Evolutionary conservation across 1,140 invertebrate genomes (phyloP).

Genomic region (Heliothis virescens): DNA sequence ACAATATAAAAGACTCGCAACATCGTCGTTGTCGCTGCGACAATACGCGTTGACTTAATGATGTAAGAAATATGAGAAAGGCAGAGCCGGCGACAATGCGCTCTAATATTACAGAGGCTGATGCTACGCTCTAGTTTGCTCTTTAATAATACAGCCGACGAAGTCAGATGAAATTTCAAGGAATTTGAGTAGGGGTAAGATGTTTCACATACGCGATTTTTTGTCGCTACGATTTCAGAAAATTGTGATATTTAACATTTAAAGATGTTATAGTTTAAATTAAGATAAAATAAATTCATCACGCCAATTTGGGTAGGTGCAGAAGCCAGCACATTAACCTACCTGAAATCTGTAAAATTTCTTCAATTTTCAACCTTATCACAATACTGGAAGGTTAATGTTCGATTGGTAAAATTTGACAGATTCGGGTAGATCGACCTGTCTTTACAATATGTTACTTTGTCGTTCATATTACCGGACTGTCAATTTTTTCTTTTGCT

Average conservation of each 20-base stretch:
- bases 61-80: constrained; percentile 80
- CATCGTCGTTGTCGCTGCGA: not conserved
- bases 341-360: too few species aligned
- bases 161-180: constrained; percentile 44
- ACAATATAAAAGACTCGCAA: not conserved
- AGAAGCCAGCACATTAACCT: too few species aligned
- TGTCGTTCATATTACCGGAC: not conserved
- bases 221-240: not conserved
- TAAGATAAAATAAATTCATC: too few species aligned
- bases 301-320: too few species aligned
- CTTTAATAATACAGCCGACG: constrained; percentile 48
- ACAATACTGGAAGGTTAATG: too few species aligned
- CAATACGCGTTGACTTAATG: constrained; percentile 68
- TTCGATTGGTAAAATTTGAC: too few species aligned
- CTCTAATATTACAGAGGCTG: constrained; percentile 64
- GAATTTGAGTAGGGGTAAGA: not conserved
- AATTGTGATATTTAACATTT: too few species aligned
- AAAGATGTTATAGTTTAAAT: too few species aligned
- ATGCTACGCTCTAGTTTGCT: constrained; percentile 46
- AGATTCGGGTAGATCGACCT: too few species aligned
- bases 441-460: too few species aligned
- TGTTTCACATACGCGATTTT: not conserved
- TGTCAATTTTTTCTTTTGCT: not conserved
- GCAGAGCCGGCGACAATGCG: constrained; percentile 64
- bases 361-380: too few species aligned